A percentile compares a stretch with the other conserved stretches of the same genome.
phyloP scores from a whole-genome alignment of 2,797 vertebrate genomes.

The Cyprinella venusta region DNA sequence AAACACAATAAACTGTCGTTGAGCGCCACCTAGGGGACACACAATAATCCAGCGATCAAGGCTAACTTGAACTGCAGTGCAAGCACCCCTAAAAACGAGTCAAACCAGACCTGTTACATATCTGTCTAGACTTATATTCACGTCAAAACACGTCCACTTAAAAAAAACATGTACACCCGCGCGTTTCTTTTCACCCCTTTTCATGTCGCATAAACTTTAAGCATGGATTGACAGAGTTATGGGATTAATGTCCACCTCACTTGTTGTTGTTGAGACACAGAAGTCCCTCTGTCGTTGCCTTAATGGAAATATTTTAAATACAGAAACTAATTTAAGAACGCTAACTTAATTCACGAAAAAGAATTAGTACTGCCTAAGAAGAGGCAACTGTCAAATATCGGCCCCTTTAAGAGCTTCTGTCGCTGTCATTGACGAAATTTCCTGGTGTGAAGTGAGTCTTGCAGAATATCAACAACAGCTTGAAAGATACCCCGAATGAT shows the following conservation, averaged over 20 bases:
- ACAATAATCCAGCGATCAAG: not conserved
- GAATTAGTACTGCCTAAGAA: not conserved
- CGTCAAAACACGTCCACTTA: slow-evolving; percentile 1
- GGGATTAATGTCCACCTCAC: slow-evolving; percentile 25
- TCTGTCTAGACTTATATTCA: not conserved
- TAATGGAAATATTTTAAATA: not conserved
- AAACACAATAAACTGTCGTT: not conserved
- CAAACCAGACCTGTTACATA: slow-evolving; percentile 30
- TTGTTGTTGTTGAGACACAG: slow-evolving; percentile 12
- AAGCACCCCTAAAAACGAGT: slow-evolving; percentile 6
- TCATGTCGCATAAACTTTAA: slow-evolving; percentile 27
- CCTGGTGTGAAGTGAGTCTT: slow-evolving; percentile 58
- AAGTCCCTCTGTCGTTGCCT: not conserved
- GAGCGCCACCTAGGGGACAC: slow-evolving; percentile 21
- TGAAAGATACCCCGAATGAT: slow-evolving; percentile 25
- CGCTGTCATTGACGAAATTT: slow-evolving; percentile 65
- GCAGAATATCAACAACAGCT: slow-evolving; percentile 55
- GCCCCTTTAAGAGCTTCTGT: slow-evolving; percentile 61
- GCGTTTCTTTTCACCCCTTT: not conserved
- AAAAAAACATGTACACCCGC: not conserved
- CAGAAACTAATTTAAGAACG: not conserved
- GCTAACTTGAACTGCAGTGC: not conserved
- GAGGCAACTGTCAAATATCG: slow-evolving; percentile 21
- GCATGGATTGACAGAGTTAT: slow-evolving; percentile 44
- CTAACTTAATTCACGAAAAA: not conserved